A percentile compares a stretch with the other conserved stretches of the same genome.
Conservation (phyloP, 2,113 vertebrate genomes). For the Coreoperca whiteheadi region DNA sequence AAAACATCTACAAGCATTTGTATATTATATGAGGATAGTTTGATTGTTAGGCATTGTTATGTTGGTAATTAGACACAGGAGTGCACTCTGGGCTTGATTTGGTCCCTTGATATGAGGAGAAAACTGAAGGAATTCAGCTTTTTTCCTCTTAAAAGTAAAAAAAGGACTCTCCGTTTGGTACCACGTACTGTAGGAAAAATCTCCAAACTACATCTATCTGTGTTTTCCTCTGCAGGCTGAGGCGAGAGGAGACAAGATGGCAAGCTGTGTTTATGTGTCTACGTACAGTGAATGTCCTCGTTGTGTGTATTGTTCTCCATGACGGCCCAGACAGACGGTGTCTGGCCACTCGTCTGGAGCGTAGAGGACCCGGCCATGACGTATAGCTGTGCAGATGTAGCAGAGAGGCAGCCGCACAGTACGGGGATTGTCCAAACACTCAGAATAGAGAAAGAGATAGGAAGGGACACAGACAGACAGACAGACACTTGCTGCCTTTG, state of each 20-base stretch:
- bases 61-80: not conserved
- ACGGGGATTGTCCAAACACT: conserved; percentile 47
- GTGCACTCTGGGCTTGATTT: not conserved
- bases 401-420: conserved; percentile 41
- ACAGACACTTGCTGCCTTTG: conserved; percentile 52
- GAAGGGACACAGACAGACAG: conserved; percentile 51
- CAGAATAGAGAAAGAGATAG: conserved; percentile 52
- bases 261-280: conserved; percentile 26
- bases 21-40: not conserved
- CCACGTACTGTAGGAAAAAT: not conserved
- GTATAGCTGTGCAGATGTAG: conserved; percentile 61
- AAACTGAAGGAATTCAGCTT: not conserved
- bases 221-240: conserved; percentile 13
- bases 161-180: not conserved
- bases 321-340: conserved; percentile 59
- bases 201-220: not conserved
- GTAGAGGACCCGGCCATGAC: conserved; percentile 56
- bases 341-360: conserved; percentile 71
- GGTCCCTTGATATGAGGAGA: not conserved
- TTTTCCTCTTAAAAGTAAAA: not conserved
- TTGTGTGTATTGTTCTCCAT: conserved; percentile 74
- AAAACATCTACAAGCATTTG: not conserved
- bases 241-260: conserved; percentile 14
- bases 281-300: conserved; percentile 55
- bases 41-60: not conserved